These are phyloP conservation scores for Anomalospiza imberbis DNA, from an alignment of 2,797 vertebrate genomes.

Conservation along the genomic window DNA sequence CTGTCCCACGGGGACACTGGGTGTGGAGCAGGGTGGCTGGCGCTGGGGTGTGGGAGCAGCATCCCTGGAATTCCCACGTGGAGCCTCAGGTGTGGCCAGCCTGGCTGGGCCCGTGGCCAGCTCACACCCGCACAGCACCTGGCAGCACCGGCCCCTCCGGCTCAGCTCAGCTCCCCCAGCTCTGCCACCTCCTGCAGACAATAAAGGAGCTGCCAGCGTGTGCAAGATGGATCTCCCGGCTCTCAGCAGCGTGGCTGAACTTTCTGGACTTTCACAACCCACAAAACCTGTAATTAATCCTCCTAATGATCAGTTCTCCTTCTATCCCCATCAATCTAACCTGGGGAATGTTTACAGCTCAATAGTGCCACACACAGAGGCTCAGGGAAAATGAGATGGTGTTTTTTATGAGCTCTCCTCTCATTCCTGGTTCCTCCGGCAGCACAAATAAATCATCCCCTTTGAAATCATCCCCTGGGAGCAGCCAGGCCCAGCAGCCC, in stretches of 20 bases:
- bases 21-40: neutral
- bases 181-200: neutral
- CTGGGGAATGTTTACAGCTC: slow-evolving; percentile 25
- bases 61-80: neutral
- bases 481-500: neutral
- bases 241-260: neutral
- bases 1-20: rapidly evolving
- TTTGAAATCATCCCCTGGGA: neutral
- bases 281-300: neutral
- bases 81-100: neutral
- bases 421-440: neutral
- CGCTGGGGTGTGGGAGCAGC: neutral
- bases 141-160: neutral
- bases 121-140: neutral
- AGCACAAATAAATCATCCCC: neutral
- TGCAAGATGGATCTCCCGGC: neutral
- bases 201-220: neutral
- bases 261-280: slow-evolving; percentile 14
- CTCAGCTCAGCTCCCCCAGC: neutral
- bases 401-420: neutral
- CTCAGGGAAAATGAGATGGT: neutral
- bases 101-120: neutral
- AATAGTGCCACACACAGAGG: slow-evolving; percentile 43
- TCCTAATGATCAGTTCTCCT: neutral
- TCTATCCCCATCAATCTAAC: neutral